A percentile compares a stretch with the other conserved stretches of the same genome.
Conservation (phyloP, 2,797 vertebrate species). For the Amphiprion clarkii region DNA sequence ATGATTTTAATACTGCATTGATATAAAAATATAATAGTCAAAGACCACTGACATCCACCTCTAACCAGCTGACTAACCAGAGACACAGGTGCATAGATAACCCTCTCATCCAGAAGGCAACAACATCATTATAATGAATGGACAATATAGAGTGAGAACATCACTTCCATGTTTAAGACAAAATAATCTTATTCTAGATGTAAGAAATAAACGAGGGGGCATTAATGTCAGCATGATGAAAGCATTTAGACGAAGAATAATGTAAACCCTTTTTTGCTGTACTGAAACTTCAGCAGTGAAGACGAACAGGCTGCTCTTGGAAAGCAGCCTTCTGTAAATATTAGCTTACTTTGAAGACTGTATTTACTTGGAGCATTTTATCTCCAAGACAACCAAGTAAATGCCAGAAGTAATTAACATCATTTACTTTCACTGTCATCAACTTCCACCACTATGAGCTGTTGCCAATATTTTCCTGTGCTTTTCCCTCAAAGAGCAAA, state of each 20-base stretch:
- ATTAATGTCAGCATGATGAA: conserved; percentile 7
- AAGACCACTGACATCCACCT: conserved; percentile 48
- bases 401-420: not conserved
- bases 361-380: not conserved
- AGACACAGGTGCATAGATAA: conserved; percentile 69
- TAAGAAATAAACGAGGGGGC: not conserved
- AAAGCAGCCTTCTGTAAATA: conserved; percentile 5
- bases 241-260: conserved; percentile 14
- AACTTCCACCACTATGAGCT: not conserved
- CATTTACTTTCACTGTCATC: not conserved
- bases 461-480: not conserved
- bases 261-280: conserved; percentile 24
- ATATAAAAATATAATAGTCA: conserved; percentile 78
- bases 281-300: conserved; percentile 11
- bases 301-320: not conserved
- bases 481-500: conserved; percentile 5
- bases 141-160: not conserved
- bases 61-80: conserved; percentile 26
- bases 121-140: conserved; percentile 15
- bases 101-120: conserved; percentile 38
- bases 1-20: conserved; percentile 73
- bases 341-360: not conserved
- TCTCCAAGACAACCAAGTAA: not conserved
- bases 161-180: conserved; percentile 21
- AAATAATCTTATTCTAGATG: not conserved